A percentile compares a stretch with the other conserved stretches of the same genome.
Conservation (phyloP, 1,140 invertebrate genomes). For the Archegozetes longisetosus region DNA sequence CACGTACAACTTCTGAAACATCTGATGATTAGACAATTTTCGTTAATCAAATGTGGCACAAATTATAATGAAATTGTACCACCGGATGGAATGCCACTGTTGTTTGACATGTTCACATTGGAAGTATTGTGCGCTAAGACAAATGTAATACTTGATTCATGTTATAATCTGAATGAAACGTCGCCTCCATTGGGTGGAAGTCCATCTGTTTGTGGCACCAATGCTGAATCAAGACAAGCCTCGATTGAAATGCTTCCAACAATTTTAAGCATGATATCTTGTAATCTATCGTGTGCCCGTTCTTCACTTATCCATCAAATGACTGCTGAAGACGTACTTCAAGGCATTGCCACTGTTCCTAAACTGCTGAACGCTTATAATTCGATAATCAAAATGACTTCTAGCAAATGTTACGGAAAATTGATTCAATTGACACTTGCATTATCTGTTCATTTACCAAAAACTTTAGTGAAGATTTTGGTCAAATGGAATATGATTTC, state of each 20-base stretch:
- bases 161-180: slow-evolving; percentile 19
- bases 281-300: slow-evolving; percentile 35
- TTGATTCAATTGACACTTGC: slow-evolving; percentile 36
- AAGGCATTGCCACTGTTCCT: slow-evolving; percentile 18
- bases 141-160: slow-evolving; percentile 43
- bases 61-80: slow-evolving; percentile 21
- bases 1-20: slow-evolving; percentile 48
- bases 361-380: slow-evolving; percentile 30
- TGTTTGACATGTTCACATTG: slow-evolving; percentile 46
- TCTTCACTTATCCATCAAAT: slow-evolving; percentile 18
- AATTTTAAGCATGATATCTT: slow-evolving; percentile 41
- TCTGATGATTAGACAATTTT: slow-evolving; percentile 27
- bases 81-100: slow-evolving; percentile 36
- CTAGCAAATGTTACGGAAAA: slow-evolving; percentile 33
- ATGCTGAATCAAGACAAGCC: slow-evolving; percentile 26
- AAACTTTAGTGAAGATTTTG: slow-evolving; percentile 37
- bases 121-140: slow-evolving; percentile 50
- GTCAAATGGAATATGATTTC: slow-evolving; percentile 55
- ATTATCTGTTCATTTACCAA: slow-evolving; percentile 40
- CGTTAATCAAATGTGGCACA: slow-evolving; percentile 20
- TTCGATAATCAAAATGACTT: slow-evolving; percentile 41
- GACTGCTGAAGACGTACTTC: slow-evolving; percentile 5
- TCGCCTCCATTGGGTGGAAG: slow-evolving; percentile 25
- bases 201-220: slow-evolving; percentile 15
- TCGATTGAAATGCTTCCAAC: slow-evolving; percentile 43